phyloP scores from a whole-genome alignment of 2,888 invertebrate genomes.

The Acrobasis repandana region DNA sequence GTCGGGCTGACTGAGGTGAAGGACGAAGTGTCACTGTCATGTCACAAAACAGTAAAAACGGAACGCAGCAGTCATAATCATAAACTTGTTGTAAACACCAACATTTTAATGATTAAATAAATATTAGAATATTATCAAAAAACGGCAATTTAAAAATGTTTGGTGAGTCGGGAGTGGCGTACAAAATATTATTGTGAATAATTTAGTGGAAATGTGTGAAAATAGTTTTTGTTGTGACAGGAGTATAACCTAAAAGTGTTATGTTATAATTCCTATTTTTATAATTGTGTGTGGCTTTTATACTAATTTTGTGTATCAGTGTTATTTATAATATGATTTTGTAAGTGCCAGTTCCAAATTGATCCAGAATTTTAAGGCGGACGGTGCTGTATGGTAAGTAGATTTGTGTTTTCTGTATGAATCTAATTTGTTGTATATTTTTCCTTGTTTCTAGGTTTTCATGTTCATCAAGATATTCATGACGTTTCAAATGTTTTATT shows the following conservation, averaged over 20 bases:
- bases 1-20: no score
- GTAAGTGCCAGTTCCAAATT: not conserved
- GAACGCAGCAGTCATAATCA: not conserved
- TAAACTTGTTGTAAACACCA: slow-evolving; percentile 2
- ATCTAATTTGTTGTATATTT: not conserved
- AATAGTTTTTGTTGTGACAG: slow-evolving; percentile 20
- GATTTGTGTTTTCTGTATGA: not conserved
- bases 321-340: not conserved
- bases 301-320: slow-evolving; percentile 5
- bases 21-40: no score
- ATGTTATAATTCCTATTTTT: not conserved
- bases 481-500: not conserved
- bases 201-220: not conserved
- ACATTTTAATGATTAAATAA: not conserved
- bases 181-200: not conserved
- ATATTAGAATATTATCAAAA: not conserved
- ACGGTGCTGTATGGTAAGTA: slow-evolving; percentile 1
- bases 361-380: not conserved
- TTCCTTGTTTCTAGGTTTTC: not conserved
- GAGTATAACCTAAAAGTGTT: slow-evolving; percentile 20
- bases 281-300: not conserved
- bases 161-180: not conserved
- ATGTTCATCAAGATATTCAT: not conserved
- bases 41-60: not conserved
- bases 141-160: not conserved